Conservation (phyloP, 2,797 vertebrate species). For the Scolopax rusticola region DNA sequence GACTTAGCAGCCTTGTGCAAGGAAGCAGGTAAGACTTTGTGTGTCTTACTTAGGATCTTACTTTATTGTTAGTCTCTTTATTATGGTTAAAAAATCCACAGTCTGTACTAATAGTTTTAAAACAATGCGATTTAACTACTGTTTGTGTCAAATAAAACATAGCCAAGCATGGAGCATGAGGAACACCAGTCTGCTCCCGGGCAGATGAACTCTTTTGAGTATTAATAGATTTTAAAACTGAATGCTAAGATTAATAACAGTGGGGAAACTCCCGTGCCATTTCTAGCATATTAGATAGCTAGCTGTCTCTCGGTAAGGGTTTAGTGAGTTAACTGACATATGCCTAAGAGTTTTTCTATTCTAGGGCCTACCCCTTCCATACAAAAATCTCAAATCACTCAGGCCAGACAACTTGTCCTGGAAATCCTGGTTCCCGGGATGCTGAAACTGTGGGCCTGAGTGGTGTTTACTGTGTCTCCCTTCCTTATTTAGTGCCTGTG, state of each 20-base stretch:
- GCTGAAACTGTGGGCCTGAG: not conserved
- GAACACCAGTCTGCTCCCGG: not conserved
- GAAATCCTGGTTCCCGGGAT: not conserved
- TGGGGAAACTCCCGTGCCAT: not conserved
- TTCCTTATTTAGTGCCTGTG: not conserved
- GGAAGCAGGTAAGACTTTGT: conserved; percentile 87
- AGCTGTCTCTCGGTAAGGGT: not conserved
- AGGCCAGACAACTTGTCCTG: not conserved
- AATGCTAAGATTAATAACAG: not conserved
- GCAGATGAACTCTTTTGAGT: not conserved
- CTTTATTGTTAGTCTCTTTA: not conserved
- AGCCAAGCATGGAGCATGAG: not conserved
- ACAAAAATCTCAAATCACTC: not conserved
- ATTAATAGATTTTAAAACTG: not conserved
- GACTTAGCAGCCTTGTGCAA: conserved; percentile 93
- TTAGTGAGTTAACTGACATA: not conserved
- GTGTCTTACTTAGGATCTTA: not conserved
- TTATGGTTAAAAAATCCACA: not conserved
- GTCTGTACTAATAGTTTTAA: not conserved
- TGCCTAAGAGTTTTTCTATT: not conserved
- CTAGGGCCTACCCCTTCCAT: not conserved
- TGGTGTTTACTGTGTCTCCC: not conserved
- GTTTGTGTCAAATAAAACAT: not conserved
- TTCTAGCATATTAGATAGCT: not conserved
- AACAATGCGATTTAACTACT: not conserved